A percentile compares a stretch with the other conserved stretches of the same genome.
These are phyloP conservation scores for Peromyscus aztecus DNA, from an alignment of 2,797 vertebrate species.

Conservation along the genomic window DNA sequence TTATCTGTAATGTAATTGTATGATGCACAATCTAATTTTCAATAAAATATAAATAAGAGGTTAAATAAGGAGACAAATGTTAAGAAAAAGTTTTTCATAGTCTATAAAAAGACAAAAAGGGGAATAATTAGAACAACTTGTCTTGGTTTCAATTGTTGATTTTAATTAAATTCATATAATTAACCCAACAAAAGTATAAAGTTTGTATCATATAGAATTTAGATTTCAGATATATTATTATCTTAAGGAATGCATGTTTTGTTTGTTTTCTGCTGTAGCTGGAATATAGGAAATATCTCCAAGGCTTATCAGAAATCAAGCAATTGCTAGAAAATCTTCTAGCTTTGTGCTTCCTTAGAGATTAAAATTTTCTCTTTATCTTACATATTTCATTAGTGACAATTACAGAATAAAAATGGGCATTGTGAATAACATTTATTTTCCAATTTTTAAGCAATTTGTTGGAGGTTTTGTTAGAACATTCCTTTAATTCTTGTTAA, in stretches of 20 bases:
- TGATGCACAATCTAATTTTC: background rate
- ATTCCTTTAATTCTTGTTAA: constrained; percentile 6
- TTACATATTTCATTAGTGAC: constrained; percentile 37
- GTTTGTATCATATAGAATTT: constrained; percentile 37
- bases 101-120: background rate
- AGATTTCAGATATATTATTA: constrained; percentile 58
- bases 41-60: constrained; percentile 13
- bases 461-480: background rate
- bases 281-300: constrained; percentile 39
- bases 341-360: constrained; percentile 48
- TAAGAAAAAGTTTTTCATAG: background rate
- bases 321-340: background rate
- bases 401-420: constrained; percentile 30
- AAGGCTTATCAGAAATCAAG: constrained; percentile 43
- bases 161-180: constrained; percentile 65
- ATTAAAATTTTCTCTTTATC: constrained; percentile 48
- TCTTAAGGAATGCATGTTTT: constrained; percentile 59
- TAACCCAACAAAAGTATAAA: background rate
- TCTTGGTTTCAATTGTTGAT: constrained; percentile 30
- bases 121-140: background rate
- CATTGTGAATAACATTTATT: constrained; percentile 48
- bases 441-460: constrained; percentile 43
- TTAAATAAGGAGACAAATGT: background rate
- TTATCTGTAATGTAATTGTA: background rate
- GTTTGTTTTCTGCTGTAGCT: background rate